These are phyloP conservation scores for Orientallactaga bullata DNA, from an alignment of 2,113 vertebrate genomes.

Conservation along the genomic window DNA sequence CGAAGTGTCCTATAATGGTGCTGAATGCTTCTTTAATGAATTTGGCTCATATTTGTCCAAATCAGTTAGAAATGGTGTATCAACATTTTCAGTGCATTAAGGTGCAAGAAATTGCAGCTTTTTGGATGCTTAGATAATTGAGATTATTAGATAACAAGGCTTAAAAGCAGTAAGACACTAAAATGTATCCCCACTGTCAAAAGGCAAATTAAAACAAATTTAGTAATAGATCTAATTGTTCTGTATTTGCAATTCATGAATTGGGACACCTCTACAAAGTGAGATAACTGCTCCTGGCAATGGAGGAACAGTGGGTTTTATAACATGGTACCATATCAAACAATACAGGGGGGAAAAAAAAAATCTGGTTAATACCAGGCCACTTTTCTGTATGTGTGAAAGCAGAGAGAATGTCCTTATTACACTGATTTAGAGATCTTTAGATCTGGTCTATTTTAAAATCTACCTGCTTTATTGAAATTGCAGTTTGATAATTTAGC, in stretches of 20 bases:
- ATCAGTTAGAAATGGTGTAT: slow-evolving; percentile 7
- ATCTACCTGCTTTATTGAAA: not conserved
- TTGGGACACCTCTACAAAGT: not conserved
- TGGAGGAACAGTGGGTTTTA: not conserved
- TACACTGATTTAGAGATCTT: not conserved
- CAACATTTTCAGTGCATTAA: not conserved
- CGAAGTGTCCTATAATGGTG: not conserved
- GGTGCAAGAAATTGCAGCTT: not conserved
- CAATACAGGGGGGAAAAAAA: not conserved
- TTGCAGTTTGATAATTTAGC: not conserved
- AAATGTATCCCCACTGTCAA: not conserved
- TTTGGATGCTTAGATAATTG: not conserved
- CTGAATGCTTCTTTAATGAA: slow-evolving; percentile 7
- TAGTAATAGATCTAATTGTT: not conserved
- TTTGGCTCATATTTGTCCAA: not conserved
- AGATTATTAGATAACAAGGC: slow-evolving; percentile 28
- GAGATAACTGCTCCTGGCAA: not conserved
- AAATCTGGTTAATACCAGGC: not conserved
- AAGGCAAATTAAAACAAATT: not conserved
- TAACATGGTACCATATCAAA: not conserved
- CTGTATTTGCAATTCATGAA: slow-evolving; percentile 23
- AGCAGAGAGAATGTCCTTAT: not conserved
- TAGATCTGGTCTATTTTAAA: not conserved
- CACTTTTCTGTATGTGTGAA: not conserved
- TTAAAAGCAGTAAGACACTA: slow-evolving; percentile 40